Conservation (phyloP, 1,140 invertebrate species). For the Branchinecta lindahli region DNA sequence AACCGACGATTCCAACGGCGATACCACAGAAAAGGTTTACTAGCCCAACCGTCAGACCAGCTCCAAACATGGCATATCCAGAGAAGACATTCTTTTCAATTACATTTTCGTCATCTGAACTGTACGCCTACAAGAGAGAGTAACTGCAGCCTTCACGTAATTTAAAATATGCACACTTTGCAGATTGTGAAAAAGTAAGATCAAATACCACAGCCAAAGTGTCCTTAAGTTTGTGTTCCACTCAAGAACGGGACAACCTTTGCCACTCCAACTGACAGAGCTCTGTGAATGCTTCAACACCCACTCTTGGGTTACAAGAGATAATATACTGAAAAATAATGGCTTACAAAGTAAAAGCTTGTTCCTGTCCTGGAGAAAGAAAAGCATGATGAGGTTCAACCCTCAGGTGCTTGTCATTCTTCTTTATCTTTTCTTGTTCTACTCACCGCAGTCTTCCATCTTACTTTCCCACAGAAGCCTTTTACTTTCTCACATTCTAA, state of each 20-base stretch:
- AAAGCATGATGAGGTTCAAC: not conserved
- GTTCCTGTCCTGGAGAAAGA: too few relatives aligned
- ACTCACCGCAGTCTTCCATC: not conserved
- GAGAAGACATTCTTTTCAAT: constrained; percentile 42
- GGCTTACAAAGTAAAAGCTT: too few relatives aligned
- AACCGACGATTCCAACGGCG: constrained; percentile 83
- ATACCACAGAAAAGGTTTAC: constrained; percentile 91
- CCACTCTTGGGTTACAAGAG: too few relatives aligned
- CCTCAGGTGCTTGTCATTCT: not conserved
- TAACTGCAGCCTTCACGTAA: not conserved
- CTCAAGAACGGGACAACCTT: too few relatives aligned
- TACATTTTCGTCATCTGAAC: not conserved
- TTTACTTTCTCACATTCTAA: constrained; percentile 12
- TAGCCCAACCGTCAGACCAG: constrained; percentile 79
- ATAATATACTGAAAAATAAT: too few relatives aligned
- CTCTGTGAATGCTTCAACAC: too few relatives aligned
- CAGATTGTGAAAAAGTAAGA: not conserved
- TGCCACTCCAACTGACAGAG: too few relatives aligned
- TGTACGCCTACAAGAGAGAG: not conserved
- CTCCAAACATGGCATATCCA: constrained; percentile 89
- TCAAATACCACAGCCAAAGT: too few relatives aligned
- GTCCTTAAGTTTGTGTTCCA: too few relatives aligned
- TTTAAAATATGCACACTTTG: not conserved
- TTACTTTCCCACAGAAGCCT: not conserved
- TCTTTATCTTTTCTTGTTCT: constrained; percentile 19